These are phyloP conservation scores for Cladopsammia gracilis DNA, from an alignment of 64 coral and sea anemone genomes.

Conservation along the genomic window DNA sequence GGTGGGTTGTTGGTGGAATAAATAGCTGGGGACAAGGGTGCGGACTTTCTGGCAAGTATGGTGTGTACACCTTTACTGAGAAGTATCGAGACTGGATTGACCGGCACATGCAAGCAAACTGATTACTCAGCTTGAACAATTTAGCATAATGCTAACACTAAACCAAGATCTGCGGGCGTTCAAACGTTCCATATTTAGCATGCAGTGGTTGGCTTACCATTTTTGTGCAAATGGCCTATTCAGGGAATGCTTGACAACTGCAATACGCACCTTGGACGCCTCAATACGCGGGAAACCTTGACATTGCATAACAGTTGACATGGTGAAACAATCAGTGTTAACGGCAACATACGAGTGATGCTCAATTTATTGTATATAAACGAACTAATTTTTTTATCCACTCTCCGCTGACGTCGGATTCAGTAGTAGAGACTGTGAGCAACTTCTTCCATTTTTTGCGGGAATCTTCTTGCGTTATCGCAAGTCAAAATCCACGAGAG, in stretches of 20 bases:
- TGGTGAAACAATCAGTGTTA: background rate
- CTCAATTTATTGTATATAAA: too few relatives aligned
- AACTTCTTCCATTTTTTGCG: too few relatives aligned
- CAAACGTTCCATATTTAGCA: background rate
- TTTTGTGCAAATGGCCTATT: background rate
- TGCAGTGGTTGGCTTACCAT: background rate
- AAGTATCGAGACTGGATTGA: slow-evolving; percentile 64
- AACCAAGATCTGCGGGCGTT: too few relatives aligned
- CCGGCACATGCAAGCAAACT: slow-evolving; percentile 29
- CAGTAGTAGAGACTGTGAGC: too few relatives aligned
- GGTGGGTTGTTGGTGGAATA: slow-evolving; percentile 70
- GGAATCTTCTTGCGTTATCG: too few relatives aligned
- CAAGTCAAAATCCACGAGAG: too few relatives aligned
- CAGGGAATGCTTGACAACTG: background rate
- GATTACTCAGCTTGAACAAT: background rate
- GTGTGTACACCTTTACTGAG: slow-evolving; percentile 68
- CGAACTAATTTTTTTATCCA: too few relatives aligned
- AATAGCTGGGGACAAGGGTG: slow-evolving; percentile 76
- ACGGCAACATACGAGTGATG: too few relatives aligned
- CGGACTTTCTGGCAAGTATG: slow-evolving; percentile 59
- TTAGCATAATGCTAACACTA: background rate
- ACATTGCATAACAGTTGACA: background rate
- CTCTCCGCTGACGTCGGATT: too few relatives aligned
- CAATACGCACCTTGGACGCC: background rate
- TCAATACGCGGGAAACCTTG: background rate